A percentile compares a stretch with the other conserved stretches of the same genome.
Conservation (phyloP, 2,888 invertebrate genomes). For the Tanaodytes sp. region DNA sequence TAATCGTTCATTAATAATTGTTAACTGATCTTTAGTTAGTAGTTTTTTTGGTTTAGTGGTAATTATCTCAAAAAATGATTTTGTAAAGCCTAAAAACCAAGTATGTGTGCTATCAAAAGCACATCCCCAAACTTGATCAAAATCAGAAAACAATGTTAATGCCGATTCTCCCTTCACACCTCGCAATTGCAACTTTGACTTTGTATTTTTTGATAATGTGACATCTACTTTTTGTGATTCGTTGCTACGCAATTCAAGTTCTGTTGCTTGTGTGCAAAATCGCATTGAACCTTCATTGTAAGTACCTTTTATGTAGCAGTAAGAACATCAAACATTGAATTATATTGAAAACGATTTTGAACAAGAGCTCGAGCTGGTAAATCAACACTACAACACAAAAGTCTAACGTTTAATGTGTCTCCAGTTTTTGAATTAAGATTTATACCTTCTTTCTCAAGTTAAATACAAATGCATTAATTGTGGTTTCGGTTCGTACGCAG, state of each 20-base stretch:
- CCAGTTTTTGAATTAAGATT: neutral
- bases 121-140: slow-evolving; percentile 48
- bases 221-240: slow-evolving; percentile 1
- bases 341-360: neutral
- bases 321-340: neutral
- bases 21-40: neutral
- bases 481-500: slow-evolving; percentile 15
- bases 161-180: slow-evolving; percentile 34
- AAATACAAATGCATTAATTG: slow-evolving; percentile 17
- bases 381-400: neutral
- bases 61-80: neutral
- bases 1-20: slow-evolving; percentile 14
- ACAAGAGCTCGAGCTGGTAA: neutral
- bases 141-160: slow-evolving; percentile 2
- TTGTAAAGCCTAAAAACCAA: slow-evolving; percentile 11
- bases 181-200: slow-evolving; percentile 7
- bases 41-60: neutral
- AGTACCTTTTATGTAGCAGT: slow-evolving; percentile 19
- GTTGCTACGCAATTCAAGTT: neutral
- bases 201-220: neutral
- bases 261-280: neutral
- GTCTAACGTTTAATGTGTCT: neutral
- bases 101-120: slow-evolving; percentile 44
- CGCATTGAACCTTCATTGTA: slow-evolving; percentile 4
- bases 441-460: neutral